Percentiles rank a stretch among this genome's conserved stretches.
phyloP scores from a whole-genome alignment of 2,113 vertebrate genomes.

The Tupaia chinensis region DNA sequence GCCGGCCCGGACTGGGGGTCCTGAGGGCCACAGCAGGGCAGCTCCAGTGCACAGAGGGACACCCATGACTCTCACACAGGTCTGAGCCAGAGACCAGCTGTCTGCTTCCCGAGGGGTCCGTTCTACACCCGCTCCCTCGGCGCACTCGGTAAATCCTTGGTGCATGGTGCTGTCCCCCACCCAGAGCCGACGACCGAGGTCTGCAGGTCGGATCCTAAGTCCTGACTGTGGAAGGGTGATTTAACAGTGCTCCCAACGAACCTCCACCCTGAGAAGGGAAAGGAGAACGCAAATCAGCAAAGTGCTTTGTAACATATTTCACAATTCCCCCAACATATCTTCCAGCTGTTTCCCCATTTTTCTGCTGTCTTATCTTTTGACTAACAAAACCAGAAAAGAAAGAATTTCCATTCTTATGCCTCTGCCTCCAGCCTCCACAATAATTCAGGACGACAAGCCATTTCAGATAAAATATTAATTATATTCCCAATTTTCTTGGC shows the following conservation, averaged over 20 bases:
- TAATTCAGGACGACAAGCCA: conserved; percentile 23
- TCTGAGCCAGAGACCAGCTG: background rate
- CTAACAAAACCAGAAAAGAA: background rate
- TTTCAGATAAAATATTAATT: conserved; percentile 63
- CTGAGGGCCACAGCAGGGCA: background rate
- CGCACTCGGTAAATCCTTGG: background rate
- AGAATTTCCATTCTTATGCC: background rate
- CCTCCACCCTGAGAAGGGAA: background rate
- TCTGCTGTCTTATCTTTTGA: conserved; percentile 54
- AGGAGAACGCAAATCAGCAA: background rate
- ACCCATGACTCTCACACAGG: background rate
- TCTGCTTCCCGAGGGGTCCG: background rate
- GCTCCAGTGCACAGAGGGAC: background rate
- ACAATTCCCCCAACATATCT: background rate
- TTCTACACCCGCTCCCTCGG: background rate
- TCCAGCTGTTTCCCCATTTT: conserved; percentile 3
- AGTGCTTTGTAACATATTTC: conserved; percentile 3
- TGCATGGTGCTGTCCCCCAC: background rate
- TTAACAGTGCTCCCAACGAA: background rate
- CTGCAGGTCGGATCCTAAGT: background rate
- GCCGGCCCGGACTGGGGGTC: background rate
- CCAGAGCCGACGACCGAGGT: background rate
- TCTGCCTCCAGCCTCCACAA: conserved; percentile 20
- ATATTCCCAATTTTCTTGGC: conserved; percentile 12
- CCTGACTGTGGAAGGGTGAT: background rate